Percentiles rank a stretch among this genome's conserved stretches.
These are phyloP conservation scores for Synanthedon myopaeformis DNA, from an alignment of 2,888 invertebrate species.

Conservation along the genomic window DNA sequence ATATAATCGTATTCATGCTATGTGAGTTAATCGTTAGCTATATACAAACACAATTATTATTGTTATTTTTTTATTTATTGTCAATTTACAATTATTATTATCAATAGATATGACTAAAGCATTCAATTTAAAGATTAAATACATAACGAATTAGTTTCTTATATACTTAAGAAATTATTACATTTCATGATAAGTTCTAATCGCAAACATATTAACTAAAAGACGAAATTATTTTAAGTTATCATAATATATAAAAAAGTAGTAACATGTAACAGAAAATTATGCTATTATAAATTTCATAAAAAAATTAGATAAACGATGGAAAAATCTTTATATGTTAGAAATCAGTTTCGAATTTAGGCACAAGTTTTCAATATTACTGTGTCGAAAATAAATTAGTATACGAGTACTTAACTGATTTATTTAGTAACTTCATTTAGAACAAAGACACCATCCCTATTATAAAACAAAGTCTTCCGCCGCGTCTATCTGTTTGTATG, in stretches of 20 bases:
- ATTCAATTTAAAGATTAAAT: background rate
- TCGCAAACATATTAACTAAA: background rate
- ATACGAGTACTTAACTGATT: too few relatives aligned
- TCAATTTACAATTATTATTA: conserved; percentile 16
- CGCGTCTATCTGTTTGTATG: too few relatives aligned
- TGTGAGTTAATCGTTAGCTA: conserved; percentile 43
- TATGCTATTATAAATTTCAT: background rate
- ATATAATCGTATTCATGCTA: conserved; percentile 35
- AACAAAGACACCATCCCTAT: too few relatives aligned
- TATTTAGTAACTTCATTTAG: too few relatives aligned
- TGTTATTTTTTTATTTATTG: conserved; percentile 42
- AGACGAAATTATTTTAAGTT: background rate
- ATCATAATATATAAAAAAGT: background rate
- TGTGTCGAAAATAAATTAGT: too few relatives aligned
- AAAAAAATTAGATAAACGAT: background rate
- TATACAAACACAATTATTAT: conserved; percentile 44
- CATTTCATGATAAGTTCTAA: background rate
- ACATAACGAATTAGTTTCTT: background rate
- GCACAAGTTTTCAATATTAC: too few relatives aligned
- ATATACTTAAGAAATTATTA: background rate
- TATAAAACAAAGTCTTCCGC: too few relatives aligned
- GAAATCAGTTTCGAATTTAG: too few relatives aligned
- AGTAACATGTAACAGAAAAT: background rate
- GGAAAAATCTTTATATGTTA: too few relatives aligned
- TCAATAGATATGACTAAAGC: background rate